Evolutionary conservation across 2,113 vertebrate genomes (phyloP).

Genomic region (Camelus bactrianus): DNA sequence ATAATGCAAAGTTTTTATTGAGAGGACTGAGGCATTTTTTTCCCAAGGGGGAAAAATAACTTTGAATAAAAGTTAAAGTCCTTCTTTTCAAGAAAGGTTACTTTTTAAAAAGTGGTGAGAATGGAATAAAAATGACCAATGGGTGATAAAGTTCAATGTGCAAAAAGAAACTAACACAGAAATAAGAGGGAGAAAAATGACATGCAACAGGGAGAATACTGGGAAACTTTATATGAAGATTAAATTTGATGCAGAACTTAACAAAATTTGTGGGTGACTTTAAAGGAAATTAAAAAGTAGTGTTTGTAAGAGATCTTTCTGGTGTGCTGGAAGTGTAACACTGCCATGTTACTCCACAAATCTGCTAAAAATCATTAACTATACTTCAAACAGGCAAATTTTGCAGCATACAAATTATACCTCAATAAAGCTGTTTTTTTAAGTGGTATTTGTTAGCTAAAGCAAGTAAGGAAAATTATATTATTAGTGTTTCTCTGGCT

Average conservation of each 20-base stretch:
- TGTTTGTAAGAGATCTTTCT: not conserved
- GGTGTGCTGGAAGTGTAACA: not conserved
- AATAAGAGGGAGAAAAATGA: not conserved
- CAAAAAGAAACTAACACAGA: slow-evolving; percentile 1
- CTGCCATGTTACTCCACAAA: not conserved
- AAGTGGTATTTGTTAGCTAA: not conserved
- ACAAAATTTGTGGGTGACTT: slow-evolving; percentile 2
- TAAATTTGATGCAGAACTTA: slow-evolving; percentile 38
- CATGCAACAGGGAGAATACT: not conserved
- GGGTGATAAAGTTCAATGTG: not conserved
- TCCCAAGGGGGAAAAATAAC: too few species aligned
- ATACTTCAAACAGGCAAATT: not conserved
- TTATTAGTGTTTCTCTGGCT: slow-evolving; percentile 27
- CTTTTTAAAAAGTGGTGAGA: not conserved
- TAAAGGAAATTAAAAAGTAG: slow-evolving; percentile 21
- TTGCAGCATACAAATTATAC: not conserved
- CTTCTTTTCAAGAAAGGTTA: not conserved
- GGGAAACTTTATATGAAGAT: not conserved
- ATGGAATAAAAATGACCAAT: slow-evolving; percentile 2
- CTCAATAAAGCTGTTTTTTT: slow-evolving; percentile 32
- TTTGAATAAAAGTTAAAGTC: not conserved
- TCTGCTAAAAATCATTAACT: slow-evolving; percentile 23
- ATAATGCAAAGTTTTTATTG: not conserved
- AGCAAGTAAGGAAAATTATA: slow-evolving; percentile 25
- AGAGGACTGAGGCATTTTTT: not conserved